Percentiles rank a stretch among this genome's conserved stretches.
Conservation (phyloP, 2,113 vertebrate species). For the Sorex fumeus region DNA sequence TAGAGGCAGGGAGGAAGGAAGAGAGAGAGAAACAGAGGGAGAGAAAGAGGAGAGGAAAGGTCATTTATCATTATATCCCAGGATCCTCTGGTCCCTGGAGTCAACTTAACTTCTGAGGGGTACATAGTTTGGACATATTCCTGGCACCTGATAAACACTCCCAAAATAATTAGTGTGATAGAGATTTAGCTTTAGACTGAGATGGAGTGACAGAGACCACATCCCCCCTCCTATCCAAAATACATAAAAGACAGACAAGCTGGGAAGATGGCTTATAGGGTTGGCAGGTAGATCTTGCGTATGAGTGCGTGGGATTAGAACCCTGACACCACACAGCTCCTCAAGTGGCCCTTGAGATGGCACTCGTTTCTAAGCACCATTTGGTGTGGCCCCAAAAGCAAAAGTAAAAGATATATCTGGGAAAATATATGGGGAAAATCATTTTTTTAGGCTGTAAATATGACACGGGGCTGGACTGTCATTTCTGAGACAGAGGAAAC, state of each 20-base stretch:
- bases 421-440: neutral
- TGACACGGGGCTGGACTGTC: neutral
- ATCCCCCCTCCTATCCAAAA: neutral
- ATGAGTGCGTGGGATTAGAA: no score
- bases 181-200: conserved; percentile 12
- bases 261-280: no score
- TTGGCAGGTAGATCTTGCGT: no score
- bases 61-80: neutral
- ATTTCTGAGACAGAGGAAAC: conserved; percentile 2
- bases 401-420: no score
- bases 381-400: no score
- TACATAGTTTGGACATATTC: neutral
- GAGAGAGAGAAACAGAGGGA: neutral
- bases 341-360: no score
- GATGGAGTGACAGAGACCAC: neutral
- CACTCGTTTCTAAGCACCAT: no score
- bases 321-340: neutral
- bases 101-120: neutral
- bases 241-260: neutral
- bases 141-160: neutral
- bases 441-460: neutral
- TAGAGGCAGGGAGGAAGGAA: neutral
- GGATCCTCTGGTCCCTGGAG: neutral
- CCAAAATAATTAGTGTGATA: conserved; percentile 1
- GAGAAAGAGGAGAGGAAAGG: neutral